Base-by-base conservation (phyloP, 1,140 invertebrate species). In the Drosophila nikananu region DNA sequence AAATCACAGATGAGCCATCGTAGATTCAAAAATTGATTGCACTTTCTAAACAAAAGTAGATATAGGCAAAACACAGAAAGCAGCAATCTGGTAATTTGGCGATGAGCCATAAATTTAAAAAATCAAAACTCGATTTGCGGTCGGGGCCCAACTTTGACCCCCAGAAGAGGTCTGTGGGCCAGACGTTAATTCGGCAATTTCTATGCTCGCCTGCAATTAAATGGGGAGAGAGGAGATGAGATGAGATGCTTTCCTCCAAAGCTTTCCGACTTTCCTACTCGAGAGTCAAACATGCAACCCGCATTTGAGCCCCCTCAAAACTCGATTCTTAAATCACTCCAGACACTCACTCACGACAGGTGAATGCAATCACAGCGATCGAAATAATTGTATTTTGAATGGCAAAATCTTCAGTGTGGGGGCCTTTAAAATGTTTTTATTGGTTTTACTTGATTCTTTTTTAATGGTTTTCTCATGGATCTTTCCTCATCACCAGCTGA, bases 291-390 rank as follows among this genome's bases (percentile, higher is more conserved):
- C 75, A 78, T 78, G 75, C 75, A 78, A 78, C 75, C 49, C 59
- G 44, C 61, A 35, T 67, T 68, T 77, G 25, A 58, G 25, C 55
- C 64, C 74, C 68, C 75, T 76, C 72, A 44, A 73, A 37, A 48
- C 70, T 32, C 52, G 51, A 67, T 39, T 55, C 49, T 37, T 42
- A 35, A 70, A 67, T 71, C 67, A 71, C 67, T 55, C 30, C 72
- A 75, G 49, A 75, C 72, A 75, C 67, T 63, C 51, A 73, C 54
- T 76, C 72, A 76, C 71, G 71, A 77, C 75, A 78, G 75, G 75
- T 78, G 75, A 77, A 78, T 78, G 75, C 74, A 77, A 78, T 77
- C 74, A 77, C 74, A 68, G 77, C 74, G 63, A 77, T 77, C 35
- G 61, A 76, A 77, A 77, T 67, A 77, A 78, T 78, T 64, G 71